Base-by-base conservation (phyloP, 2,888 invertebrate genomes). In the Penaeus monodon region DNA sequence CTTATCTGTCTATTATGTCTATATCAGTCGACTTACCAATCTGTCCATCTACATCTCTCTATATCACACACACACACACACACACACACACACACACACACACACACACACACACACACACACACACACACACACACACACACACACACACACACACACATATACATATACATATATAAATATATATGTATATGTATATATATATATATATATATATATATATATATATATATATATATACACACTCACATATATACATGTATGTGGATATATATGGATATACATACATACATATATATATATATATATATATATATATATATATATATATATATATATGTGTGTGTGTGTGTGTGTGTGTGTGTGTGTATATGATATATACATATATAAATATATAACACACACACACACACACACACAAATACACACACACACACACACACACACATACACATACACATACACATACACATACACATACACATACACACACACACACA, bases 141-240 rank as follows among this genome's bases (percentile, higher is more conserved):
- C 29, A 73, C 29, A 70, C 24, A 24, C 24, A 70, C 24, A 70
- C 20, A 24, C 22, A 70, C 24, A 24, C 24, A 24, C 24, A 29
- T 68, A 68, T 27, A 27, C 14, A 7, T 68, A 68, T 68, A 68
- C 10, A 68, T 7, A 68, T 17, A 68, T 10, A 29, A 1, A 27
- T 17, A 29, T 1, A n/a, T 27, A 27, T 7, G 14, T 70, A 70
- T 70, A 20, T 70, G 22, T 70, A 24, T 70, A 24, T 24, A 24
- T 70, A 24, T 70, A 24, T 70, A 70, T 70, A 24, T 70, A 70
- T 70, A 70, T 70, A 24, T 70, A 70, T 27, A 27, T 70, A 27
- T 70, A 27, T 70, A 70, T 70, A 70, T 27, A 27, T 70, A 27
- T 73, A 73, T 73, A 33, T 73, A 73, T 29, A 33, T 73, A 27